Conservation (phyloP, 2,888 invertebrate species). For the Neoaliturus tenellus region DNA sequence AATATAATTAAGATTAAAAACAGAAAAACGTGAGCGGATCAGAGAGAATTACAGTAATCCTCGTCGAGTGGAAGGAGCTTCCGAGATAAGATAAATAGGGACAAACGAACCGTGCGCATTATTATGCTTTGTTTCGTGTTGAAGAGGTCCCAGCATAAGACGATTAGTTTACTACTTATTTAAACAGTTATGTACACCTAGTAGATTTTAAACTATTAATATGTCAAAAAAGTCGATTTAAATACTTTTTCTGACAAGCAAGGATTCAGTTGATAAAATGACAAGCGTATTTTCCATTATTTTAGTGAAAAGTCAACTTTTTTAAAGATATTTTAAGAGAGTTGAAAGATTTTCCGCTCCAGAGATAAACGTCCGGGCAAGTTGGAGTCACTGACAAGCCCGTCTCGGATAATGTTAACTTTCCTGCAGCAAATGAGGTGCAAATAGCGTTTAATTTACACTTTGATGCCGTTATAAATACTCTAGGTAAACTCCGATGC, state of each 20-base stretch:
- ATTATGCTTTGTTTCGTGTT: neutral
- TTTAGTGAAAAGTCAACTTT: neutral
- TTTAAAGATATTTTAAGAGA: neutral
- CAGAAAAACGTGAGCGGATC: neutral
- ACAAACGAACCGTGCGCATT: neutral
- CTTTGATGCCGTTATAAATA: neutral
- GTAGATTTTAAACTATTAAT: no score
- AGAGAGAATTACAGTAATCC: neutral
- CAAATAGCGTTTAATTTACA: constrained; percentile 11
- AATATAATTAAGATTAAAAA: no score
- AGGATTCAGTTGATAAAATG: no score
- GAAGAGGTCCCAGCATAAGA: no score
- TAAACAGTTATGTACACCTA: no score
- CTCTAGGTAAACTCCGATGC: neutral
- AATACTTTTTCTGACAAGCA: no score
- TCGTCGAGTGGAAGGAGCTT: neutral
- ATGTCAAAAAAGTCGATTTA: no score
- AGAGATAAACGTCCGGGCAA: neutral
- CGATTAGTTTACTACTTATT: no score
- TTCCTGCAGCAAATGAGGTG: constrained; percentile 3
- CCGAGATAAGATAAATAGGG: constrained; percentile 13
- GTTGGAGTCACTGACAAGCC: neutral
- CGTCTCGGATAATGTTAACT: neutral
- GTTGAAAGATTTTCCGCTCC: constrained; percentile 10
- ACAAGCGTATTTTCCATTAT: neutral